Percentiles rank a stretch among this genome's conserved stretches.
phyloP scores from a whole-genome alignment of 2,113 vertebrate species.

The Salvelinus sp. region DNA sequence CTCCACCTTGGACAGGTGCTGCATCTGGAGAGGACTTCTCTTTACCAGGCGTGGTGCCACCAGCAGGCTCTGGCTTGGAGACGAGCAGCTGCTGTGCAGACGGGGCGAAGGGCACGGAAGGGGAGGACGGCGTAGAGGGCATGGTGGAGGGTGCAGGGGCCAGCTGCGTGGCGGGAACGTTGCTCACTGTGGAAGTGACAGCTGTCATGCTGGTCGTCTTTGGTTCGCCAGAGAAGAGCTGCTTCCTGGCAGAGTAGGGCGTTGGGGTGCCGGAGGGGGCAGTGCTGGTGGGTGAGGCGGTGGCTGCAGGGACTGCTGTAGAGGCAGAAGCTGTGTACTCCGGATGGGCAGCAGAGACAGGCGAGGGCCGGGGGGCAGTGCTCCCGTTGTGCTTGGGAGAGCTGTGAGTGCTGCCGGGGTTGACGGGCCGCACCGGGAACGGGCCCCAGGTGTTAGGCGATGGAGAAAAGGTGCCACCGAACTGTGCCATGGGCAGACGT shows the following conservation, averaged over 20 bases:
- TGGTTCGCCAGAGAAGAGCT: slow-evolving; percentile 81
- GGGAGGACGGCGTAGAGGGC: slow-evolving; percentile 66
- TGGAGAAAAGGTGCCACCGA: slow-evolving; percentile 86
- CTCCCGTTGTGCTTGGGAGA: slow-evolving; percentile 84
- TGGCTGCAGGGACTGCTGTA: too few relatives aligned
- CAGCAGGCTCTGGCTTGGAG: slow-evolving; percentile 76
- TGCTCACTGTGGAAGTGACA: slow-evolving; percentile 75
- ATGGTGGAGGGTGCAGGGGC: slow-evolving; percentile 58
- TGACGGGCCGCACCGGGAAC: slow-evolving; percentile 88
- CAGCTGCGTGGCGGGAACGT: slow-evolving; percentile 70
- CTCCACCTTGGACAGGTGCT: slow-evolving; percentile 57
- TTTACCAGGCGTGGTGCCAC: slow-evolving; percentile 68
- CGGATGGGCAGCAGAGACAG: slow-evolving; percentile 16
- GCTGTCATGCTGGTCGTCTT: slow-evolving; percentile 74
- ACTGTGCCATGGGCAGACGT: slow-evolving; percentile 87
- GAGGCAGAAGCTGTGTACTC: slow-evolving; percentile 51
- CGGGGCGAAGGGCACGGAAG: slow-evolving; percentile 40
- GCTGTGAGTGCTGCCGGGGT: slow-evolving; percentile 82
- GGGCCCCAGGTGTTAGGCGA: slow-evolving; percentile 89
- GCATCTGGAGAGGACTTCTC: slow-evolving; percentile 74
- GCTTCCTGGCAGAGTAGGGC: slow-evolving; percentile 84
- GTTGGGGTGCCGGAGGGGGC: slow-evolving; percentile 72
- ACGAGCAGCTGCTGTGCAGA: slow-evolving; percentile 66
- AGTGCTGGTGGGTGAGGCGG: slow-evolving; percentile 47
- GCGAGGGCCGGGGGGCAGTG: slow-evolving; percentile 63